Evolutionary conservation across 2,797 vertebrate genomes (phyloP).

Genomic region (Lacerta viridis): DNA sequence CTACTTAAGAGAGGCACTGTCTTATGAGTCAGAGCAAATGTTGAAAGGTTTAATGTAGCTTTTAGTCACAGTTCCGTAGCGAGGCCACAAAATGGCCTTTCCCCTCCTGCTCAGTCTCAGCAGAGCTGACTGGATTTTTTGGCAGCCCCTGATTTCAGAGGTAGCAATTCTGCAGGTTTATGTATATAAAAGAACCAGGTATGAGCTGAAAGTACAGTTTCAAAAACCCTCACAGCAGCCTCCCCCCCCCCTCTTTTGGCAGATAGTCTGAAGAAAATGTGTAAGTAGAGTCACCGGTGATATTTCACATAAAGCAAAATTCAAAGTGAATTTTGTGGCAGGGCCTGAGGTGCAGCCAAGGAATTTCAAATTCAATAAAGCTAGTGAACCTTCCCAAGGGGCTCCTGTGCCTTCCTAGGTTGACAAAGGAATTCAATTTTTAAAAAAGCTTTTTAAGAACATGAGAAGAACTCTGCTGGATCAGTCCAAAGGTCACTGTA

Average conservation of each 20-base stretch:
- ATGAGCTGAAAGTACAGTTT: neutral
- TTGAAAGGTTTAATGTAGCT: conserved; percentile 35
- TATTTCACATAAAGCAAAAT: neutral
- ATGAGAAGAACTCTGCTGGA: neutral
- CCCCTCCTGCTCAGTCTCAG: conserved; percentile 1
- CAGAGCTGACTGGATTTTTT: neutral
- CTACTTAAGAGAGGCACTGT: conserved; percentile 20
- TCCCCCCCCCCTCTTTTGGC: neutral
- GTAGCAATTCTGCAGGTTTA: neutral
- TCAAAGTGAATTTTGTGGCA: neutral
- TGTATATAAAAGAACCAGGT: neutral
- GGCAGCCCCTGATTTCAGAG: neutral
- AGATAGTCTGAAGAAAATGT: neutral
- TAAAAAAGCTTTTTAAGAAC: neutral
- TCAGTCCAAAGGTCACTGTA: neutral
- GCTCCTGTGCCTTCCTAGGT: neutral
- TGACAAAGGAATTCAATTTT: neutral
- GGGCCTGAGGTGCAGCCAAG: no score
- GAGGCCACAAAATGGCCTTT: conserved; percentile 20
- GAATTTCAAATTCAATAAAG: neutral
- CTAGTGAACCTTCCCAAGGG: neutral
- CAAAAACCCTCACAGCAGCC: neutral
- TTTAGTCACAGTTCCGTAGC: conserved; percentile 38
- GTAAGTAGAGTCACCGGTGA: neutral
- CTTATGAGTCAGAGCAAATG: conserved; percentile 31